phyloP scores from a whole-genome alignment of 2,113 vertebrate genomes.

The Prinia subflava region DNA sequence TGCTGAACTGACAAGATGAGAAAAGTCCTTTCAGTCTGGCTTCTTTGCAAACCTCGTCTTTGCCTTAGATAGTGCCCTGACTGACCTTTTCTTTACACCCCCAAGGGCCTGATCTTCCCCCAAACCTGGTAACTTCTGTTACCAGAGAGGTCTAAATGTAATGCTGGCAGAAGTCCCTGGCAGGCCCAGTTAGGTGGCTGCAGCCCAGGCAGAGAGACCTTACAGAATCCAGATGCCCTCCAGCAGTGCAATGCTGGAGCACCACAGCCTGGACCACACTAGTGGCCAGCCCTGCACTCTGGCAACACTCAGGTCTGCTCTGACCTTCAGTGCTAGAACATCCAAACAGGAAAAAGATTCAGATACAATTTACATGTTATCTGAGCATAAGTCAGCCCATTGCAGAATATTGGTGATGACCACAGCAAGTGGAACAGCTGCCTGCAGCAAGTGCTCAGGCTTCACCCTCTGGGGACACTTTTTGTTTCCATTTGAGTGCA shows the following conservation, averaged over 20 bases:
- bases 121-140: background rate
- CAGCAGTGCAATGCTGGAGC: rapidly evolving
- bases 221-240: background rate
- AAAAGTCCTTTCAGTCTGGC: background rate
- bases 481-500: background rate
- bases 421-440: background rate
- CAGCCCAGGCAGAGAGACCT: background rate
- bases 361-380: background rate
- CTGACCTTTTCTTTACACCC: background rate
- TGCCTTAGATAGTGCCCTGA: background rate
- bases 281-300: background rate
- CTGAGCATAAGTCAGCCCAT: background rate
- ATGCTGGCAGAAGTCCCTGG: background rate
- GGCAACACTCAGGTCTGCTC: background rate
- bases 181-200: background rate
- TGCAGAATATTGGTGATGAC: background rate
- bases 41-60: background rate
- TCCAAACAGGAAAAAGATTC: background rate
- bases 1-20: background rate
- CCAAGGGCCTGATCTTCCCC: background rate
- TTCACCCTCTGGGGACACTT: rapidly evolving
- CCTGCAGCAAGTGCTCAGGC: background rate
- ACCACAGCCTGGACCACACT: background rate
- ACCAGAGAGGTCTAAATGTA: background rate
- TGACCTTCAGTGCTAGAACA: background rate